phyloP scores from a whole-genome alignment of 2,888 invertebrate species.

The Notocelia uddmanniana region DNA sequence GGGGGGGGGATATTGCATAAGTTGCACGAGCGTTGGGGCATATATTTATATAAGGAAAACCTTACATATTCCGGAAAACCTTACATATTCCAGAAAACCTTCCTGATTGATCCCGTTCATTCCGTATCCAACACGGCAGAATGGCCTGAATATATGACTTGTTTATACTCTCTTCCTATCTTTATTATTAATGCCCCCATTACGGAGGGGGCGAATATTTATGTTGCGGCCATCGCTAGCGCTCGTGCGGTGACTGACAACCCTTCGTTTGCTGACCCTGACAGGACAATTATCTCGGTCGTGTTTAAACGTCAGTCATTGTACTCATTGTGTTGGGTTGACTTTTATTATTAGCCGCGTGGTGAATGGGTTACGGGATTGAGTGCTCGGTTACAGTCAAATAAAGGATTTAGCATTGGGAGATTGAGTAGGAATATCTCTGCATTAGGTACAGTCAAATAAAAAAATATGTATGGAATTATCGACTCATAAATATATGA shows the following conservation, averaged over 20 bases:
- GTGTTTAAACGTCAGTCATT: slow-evolving; percentile 22
- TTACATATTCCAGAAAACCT: background rate
- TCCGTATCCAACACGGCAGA: slow-evolving; percentile 22
- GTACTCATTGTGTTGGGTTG: slow-evolving; percentile 22
- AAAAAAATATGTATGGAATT: too few relatives aligned
- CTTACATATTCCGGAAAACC: too few relatives aligned
- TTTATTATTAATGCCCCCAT: slow-evolving; percentile 45
- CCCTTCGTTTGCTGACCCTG: slow-evolving; percentile 42
- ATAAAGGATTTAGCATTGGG: slow-evolving; percentile 11
- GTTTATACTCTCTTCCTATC: slow-evolving; percentile 38
- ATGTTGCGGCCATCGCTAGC: slow-evolving; percentile 2
- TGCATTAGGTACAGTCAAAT: too few relatives aligned
- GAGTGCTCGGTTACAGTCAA: background rate
- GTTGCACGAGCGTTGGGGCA: too few relatives aligned
- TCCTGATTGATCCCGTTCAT: slow-evolving; percentile 26
- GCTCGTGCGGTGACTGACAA: slow-evolving; percentile 21
- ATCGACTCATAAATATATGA: too few relatives aligned
- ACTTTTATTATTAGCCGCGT: slow-evolving; percentile 25
- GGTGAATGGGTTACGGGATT: slow-evolving; percentile 29
- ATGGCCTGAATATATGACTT: slow-evolving; percentile 35
- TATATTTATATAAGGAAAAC: too few relatives aligned
- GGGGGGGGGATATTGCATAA: too few relatives aligned
- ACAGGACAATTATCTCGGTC: slow-evolving; percentile 38
- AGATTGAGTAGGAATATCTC: background rate
- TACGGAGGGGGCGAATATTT: slow-evolving; percentile 25